phyloP scores from a whole-genome alignment of 2,797 vertebrate species.

The Notamacropus eugenii region DNA sequence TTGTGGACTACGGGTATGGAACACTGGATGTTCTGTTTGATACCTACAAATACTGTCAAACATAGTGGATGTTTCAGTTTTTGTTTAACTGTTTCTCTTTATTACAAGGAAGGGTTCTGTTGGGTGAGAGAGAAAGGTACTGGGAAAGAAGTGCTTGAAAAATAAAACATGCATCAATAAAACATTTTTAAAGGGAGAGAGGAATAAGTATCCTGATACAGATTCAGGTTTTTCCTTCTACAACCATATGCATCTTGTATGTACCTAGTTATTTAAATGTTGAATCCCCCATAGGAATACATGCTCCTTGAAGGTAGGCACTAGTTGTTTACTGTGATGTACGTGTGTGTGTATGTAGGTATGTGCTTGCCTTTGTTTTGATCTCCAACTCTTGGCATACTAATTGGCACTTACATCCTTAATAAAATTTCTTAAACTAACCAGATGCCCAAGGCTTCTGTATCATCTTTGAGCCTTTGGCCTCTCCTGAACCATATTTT shows the following conservation, averaged over 20 bases:
- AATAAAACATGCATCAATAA: not conserved
- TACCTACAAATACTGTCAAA: not conserved
- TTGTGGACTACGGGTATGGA: not conserved
- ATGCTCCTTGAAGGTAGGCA: not conserved
- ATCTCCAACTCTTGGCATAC: not conserved
- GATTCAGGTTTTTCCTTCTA: not conserved
- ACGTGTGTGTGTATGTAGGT: not conserved
- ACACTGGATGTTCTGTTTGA: not conserved
- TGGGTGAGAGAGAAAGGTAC: not conserved
- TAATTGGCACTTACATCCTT: not conserved
- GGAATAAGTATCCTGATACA: not conserved
- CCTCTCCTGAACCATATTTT: not conserved
- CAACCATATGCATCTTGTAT: not conserved
- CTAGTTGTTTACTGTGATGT: not conserved
- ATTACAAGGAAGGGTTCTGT: not conserved
- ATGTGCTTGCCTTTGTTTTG: not conserved
- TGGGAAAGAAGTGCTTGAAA: not conserved
- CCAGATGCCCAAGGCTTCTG: not conserved
- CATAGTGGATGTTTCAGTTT: not conserved
- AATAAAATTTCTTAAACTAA: not conserved
- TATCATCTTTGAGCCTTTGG: not conserved
- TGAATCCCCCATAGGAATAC: not conserved
- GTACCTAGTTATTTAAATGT: conserved; percentile 11
- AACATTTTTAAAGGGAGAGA: not conserved
- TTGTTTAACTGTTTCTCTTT: not conserved